Evolutionary conservation across 2,113 vertebrate genomes (phyloP).

Genomic region (Callochromis pleurospilus): DNA sequence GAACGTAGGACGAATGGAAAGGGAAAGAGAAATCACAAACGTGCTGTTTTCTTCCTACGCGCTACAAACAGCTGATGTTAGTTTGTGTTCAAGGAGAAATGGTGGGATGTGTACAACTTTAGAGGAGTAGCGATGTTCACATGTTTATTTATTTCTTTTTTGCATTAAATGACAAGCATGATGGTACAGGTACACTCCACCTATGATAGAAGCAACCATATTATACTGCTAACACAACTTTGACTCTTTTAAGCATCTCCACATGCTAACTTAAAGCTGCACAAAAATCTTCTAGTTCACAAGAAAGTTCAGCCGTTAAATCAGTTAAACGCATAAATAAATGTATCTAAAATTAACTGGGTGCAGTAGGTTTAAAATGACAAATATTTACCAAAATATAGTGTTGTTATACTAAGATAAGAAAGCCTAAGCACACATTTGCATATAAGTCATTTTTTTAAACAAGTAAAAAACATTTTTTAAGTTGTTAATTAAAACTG

Average conservation of each 20-base stretch:
- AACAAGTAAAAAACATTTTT: background rate
- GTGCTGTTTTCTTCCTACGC: background rate
- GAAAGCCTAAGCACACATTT: background rate
- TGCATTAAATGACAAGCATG: background rate
- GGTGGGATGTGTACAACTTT: background rate
- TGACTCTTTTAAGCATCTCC: background rate
- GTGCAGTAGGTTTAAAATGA: background rate
- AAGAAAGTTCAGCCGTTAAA: background rate
- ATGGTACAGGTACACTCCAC: background rate
- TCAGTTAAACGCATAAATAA: background rate
- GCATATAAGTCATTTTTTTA: background rate
- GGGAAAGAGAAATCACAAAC: background rate
- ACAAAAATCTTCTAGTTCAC: background rate
- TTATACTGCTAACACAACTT: background rate
- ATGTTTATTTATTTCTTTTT: fast-evolving
- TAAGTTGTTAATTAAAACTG: background rate
- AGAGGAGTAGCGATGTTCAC: background rate
- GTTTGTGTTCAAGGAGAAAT: background rate
- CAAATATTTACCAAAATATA: background rate
- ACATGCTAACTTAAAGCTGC: background rate
- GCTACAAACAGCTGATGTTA: background rate
- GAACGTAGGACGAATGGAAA: background rate
- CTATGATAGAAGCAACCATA: background rate
- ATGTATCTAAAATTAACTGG: background rate
- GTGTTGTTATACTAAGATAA: background rate